Base-by-base conservation (phyloP, 2,797 vertebrate species). In the Halcyon badia region DNA sequence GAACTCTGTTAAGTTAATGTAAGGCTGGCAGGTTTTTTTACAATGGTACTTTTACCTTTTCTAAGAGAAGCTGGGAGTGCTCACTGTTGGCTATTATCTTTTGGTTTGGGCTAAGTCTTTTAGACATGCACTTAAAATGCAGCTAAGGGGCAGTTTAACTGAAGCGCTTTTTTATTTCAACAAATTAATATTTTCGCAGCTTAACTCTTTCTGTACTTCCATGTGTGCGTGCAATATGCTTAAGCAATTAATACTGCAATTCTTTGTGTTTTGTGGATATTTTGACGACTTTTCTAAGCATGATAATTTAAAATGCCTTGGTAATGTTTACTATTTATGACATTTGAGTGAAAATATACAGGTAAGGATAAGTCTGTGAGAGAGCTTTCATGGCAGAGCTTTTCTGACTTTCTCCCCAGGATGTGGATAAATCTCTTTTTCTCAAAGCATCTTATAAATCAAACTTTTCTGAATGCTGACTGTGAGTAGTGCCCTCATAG, bases 141-240 rank as follows among this genome's bases (percentile, higher is more conserved):
- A 51, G 69, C 72, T 78, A 41, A 75, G 24, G 30, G 24, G 21
- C 1, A 1, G 24, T 77, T 57, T 57, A 83, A 57, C 21, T 37
- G 33, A 81, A 90, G 31, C 24, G 19, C 20, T 58, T 7, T 86
- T 82, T 84, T 84, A 79, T 84, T 86, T 84, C 54, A 49, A 24
- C 25, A 69, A 83, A 78, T 81, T 41, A 62, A 37, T 73, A 31
- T 22, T 88, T 94, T 57, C 42, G 90, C 42, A 57, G 21, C 18
- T 62, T 84, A 52, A 85, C 85, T 17, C 26, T 58, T 62, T 89
- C 56, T 22, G 11, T 28, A 1, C 25, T 68, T 57, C 39, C 22
- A 25, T 62, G 16, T 22, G 4, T 25, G 8, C 42, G 5, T 62
- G 9, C 44, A 58, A 44, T 46, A 18, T 5, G 6, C 6, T 60